Base-by-base conservation (phyloP, 2,888 invertebrate species). In the Drosophila monieri region DNA sequence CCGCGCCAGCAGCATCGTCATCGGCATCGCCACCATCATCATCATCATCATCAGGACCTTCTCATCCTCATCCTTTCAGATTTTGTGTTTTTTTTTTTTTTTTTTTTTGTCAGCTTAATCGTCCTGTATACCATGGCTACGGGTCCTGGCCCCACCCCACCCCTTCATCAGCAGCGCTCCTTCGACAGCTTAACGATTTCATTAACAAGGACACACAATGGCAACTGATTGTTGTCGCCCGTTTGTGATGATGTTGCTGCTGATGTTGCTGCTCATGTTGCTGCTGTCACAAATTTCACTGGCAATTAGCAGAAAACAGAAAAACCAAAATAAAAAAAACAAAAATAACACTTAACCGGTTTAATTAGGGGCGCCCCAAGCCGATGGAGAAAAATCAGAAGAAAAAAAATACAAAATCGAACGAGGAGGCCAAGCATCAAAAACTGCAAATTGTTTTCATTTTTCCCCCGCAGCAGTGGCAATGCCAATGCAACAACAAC, bases 301-400 rank as follows among this genome's bases (percentile, higher is more conserved):
- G 60, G 60, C 68, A 60, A 68, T 68, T 68, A 68, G 69, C 69
- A 60, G 35, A 37, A 44, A 44, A 30, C 69, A 60, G 35, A 37
- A 44, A 44, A 30, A 27, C 46, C 18, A 61, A 39, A 57, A 25
- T 39, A 60, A 39, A 27, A 30, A 48, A 47, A 43, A 6, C 25
- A 32, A 14, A 49, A 32, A 27, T 21, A 54, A 32, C 41, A 62
- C 41, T 56, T 70, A 62, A 70, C 70, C 70, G 70, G 70, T 70
- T 70, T 70, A 62, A 70, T 62, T 70, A 70, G 68, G 68, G 65
- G 68, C 61, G 65, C 61, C 64, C 43, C 58, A 49, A 35, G 27
- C 35, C 35, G 14, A 8, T 25, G 32, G 27, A 32, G 27, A 21
- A 6, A 3, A 9, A 35, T 32, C 10, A 10, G 27, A 27, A 27